Base-by-base conservation (phyloP, 1,140 invertebrate species). In the Habropoda laboriosa region DNA sequence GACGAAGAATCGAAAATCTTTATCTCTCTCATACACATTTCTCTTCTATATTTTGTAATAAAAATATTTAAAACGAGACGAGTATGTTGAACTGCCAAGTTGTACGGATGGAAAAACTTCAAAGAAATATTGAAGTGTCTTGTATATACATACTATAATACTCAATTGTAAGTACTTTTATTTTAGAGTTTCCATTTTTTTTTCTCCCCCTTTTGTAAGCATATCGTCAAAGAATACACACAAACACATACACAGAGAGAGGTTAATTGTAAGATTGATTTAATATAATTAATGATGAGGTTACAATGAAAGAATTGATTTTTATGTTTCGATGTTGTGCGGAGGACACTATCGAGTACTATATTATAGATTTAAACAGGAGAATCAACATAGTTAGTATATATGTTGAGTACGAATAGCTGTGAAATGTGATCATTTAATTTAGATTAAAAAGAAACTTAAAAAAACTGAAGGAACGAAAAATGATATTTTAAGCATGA, bases 101-200 rank as follows among this genome's bases (percentile, higher is more conserved):
- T 21, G 8, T 61, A 35, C 38, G 24, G 5, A 61, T 61, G 27
- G 21, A 49, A 38, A 35, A 32, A n/a, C 51, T 42, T 57, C 38
- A 42, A 42, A 8, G 8, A 57, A 21, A 55, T n/a, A n/a, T 45
- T 27, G 61, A 55, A 35, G 12, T 47, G 16, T 49, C 32, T n/a
- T 74, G 53, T 47, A 58, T 40, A 49, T n/a, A n/a, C n/a, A n/a
- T n/a, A n/a, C n/a, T n/a, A n/a, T 70, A 76, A 45, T 38, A 76
- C 49, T 70, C 64, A 58, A 45, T 58, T 58, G 51, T 57, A 76
- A 76, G 64, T 77, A 58, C 24, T 49, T 70, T 77, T 47, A 45
- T 70, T 58, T 77, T 70, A 47, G 53, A 77, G 42, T 66, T 66
- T n/a, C n/a, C 24, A 40, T 63, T 63, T 32, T 30, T 57, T 32